Evolutionary conservation across 2,113 vertebrate genomes (phyloP).

Genomic region (Peromyscus maniculatus): DNA sequence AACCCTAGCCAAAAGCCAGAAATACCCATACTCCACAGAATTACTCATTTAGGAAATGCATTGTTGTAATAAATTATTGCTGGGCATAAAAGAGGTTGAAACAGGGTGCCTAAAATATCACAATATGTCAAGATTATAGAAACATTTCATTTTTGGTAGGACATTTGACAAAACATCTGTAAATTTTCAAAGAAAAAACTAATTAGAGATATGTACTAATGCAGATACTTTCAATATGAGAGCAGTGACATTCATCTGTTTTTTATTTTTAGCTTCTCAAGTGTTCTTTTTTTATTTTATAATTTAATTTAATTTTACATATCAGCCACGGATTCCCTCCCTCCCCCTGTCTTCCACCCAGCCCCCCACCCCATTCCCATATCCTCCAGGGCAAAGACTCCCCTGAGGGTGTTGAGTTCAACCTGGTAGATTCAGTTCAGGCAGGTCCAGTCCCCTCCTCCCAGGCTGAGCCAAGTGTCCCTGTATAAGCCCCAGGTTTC

Average conservation of each 20-base stretch:
- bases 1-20: neutral
- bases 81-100: neutral
- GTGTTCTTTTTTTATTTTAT: no score
- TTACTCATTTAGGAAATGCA: neutral
- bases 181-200: neutral
- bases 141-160: neutral
- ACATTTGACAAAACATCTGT: neutral
- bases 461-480: no score
- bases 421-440: no score
- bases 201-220: neutral
- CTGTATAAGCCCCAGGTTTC: no score
- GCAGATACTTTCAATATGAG: neutral
- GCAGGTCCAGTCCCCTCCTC: no score
- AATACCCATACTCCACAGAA: neutral
- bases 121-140: neutral
- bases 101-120: neutral
- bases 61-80: neutral
- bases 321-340: no score
- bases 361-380: no score
- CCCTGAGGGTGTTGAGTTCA: no score
- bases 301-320: no score
- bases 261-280: no score
- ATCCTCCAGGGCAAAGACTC: no score
- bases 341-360: no score
- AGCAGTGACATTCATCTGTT: neutral